Percentiles rank a stretch among this genome's conserved stretches.
Conservation (phyloP, 2,797 vertebrate species). For the Philypnodon macrostomus region DNA sequence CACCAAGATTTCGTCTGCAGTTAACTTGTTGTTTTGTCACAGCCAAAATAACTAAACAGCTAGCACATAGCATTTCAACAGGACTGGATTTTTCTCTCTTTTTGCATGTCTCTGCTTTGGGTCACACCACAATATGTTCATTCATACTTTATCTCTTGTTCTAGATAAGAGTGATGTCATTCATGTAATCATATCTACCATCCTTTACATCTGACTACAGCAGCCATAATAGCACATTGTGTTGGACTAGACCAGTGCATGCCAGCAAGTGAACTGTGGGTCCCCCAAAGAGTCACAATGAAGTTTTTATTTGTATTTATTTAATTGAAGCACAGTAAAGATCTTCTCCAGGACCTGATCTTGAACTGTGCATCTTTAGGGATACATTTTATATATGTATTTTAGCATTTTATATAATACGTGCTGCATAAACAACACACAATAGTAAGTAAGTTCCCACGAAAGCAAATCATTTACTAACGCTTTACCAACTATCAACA, state of each 20-base stretch:
- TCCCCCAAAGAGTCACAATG: neutral
- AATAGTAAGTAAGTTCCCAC: too few relatives aligned
- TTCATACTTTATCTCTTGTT: slow-evolving; percentile 42
- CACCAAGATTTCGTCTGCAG: slow-evolving; percentile 33
- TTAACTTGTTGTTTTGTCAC: slow-evolving; percentile 38
- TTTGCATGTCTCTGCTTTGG: neutral
- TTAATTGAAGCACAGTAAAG: too few relatives aligned
- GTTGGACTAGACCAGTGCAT: slow-evolving; percentile 6
- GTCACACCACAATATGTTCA: slow-evolving; percentile 34
- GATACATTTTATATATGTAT: too few relatives aligned
- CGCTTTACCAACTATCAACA: too few relatives aligned
- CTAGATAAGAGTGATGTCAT: slow-evolving; percentile 24
- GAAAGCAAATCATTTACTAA: too few relatives aligned
- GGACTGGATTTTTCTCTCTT: neutral
- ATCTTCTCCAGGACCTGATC: too few relatives aligned
- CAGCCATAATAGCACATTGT: slow-evolving; percentile 48
- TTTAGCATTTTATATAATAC: too few relatives aligned
- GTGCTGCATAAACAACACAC: too few relatives aligned
- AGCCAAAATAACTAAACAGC: neutral
- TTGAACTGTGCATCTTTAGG: too few relatives aligned
- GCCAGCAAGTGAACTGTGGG: neutral
- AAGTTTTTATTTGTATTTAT: too few relatives aligned
- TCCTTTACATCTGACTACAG: slow-evolving; percentile 36
- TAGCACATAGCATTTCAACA: neutral
- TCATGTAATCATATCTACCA: slow-evolving; percentile 26